phyloP scores from a whole-genome alignment of 1,140 invertebrate genomes.

The Leptinotarsa undecemlineata region DNA sequence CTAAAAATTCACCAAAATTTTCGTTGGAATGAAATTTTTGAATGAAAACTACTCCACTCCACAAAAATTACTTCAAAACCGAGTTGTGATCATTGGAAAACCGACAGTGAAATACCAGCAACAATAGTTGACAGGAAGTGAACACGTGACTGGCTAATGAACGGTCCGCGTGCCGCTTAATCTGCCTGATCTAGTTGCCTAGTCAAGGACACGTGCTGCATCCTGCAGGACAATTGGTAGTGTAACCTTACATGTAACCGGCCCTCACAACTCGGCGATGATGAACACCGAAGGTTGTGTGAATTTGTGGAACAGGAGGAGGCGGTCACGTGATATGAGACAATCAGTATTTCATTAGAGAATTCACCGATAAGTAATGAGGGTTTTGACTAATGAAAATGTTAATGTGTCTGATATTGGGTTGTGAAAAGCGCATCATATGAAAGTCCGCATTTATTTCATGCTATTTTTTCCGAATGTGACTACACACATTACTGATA shows the following conservation, averaged over 20 bases:
- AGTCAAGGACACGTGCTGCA: slow-evolving; percentile 41
- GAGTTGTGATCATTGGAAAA: background rate
- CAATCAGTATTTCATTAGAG: slow-evolving; percentile 19
- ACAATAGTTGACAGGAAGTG: slow-evolving; percentile 28
- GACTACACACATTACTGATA: no score
- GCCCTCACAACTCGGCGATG: background rate
- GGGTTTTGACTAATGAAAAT: no score
- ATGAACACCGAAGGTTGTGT: slow-evolving; percentile 19
- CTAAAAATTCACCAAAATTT: no score
- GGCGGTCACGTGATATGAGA: slow-evolving; percentile 10
- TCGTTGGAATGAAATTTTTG: no score
- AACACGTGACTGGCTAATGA: slow-evolving; percentile 49
- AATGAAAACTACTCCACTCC: background rate
- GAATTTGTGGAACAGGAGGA: slow-evolving; percentile 11
- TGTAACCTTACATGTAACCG: slow-evolving; percentile 43
- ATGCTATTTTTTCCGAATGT: no score
- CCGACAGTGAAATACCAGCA: slow-evolving; percentile 15
- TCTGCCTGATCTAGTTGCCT: slow-evolving; percentile 46
- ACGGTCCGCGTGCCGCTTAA: slow-evolving; percentile 45
- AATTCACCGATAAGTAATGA: no score
- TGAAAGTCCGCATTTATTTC: no score
- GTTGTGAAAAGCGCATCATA: no score
- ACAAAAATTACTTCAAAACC: background rate
- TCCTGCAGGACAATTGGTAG: slow-evolving; percentile 42
- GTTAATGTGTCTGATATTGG: no score